Evolutionary conservation across 2,113 vertebrate species (phyloP).

Genomic region (Nipponia nippon): DNA sequence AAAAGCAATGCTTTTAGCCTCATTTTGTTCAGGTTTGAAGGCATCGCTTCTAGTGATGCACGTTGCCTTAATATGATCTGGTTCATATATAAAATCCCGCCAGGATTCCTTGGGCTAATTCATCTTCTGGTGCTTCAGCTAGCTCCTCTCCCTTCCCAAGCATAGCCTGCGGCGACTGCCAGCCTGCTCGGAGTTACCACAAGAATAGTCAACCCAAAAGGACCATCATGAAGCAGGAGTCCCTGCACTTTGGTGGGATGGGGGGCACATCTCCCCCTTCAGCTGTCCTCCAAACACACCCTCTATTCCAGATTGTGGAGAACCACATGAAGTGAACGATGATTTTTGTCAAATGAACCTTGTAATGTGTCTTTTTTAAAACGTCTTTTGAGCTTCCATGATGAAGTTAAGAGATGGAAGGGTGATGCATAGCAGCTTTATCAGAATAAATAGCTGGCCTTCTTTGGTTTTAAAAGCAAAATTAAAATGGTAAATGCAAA

Average conservation of each 20-base stretch:
- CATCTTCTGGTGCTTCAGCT: not conserved
- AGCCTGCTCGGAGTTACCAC: not conserved
- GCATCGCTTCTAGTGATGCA: not conserved
- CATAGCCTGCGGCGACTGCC: not conserved
- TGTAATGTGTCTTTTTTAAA: not conserved
- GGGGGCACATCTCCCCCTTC: not conserved
- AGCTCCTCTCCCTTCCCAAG: not conserved
- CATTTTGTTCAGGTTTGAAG: not conserved
- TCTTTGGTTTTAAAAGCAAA: not conserved
- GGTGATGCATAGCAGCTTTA: not conserved
- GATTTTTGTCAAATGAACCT: not conserved
- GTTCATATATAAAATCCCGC: not conserved
- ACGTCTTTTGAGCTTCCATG: not conserved
- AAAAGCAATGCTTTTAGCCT: not conserved
- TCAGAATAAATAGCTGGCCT: not conserved
- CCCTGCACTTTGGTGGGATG: not conserved
- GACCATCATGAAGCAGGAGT: not conserved
- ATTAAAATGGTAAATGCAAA: not conserved
- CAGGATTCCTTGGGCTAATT: not conserved
- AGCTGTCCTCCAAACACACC: not conserved
- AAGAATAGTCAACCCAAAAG: accelerated
- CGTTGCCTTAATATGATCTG: not conserved
- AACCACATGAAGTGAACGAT: accelerated
- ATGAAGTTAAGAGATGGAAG: not conserved
- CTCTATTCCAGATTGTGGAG: not conserved